Conservation (phyloP, 2,797 vertebrate genomes). For the Cossypha niveicapilla region DNA sequence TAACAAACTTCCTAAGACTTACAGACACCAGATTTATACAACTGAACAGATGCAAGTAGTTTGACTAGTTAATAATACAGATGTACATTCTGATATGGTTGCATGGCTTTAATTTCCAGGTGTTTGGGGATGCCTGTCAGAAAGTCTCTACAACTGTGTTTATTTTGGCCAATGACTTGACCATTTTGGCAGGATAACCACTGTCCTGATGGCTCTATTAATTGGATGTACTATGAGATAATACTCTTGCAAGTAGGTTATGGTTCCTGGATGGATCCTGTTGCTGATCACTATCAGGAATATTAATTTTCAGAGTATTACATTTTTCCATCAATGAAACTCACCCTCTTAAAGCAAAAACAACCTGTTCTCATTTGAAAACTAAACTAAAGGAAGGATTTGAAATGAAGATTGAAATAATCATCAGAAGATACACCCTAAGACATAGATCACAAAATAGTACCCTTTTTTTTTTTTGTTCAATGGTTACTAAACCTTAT, state of each 20-base stretch:
- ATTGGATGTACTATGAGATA: not conserved
- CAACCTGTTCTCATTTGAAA: conserved; percentile 8
- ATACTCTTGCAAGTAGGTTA: not conserved
- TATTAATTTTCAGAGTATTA: not conserved
- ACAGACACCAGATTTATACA: conserved; percentile 1
- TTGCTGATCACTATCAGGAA: not conserved
- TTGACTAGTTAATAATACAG: conserved; percentile 49
- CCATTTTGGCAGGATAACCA: not conserved
- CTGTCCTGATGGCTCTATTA: not conserved
- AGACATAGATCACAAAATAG: not conserved
- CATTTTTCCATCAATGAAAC: not conserved
- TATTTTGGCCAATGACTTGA: not conserved
- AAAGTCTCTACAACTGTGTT: not conserved
- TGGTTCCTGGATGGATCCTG: not conserved
- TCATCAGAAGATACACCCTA: not conserved
- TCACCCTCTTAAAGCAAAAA: conserved; percentile 8
- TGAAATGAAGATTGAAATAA: not conserved
- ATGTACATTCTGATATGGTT: not conserved
- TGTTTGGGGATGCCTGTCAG: not conserved
- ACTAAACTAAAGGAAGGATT: not conserved
- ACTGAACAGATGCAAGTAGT: conserved; percentile 1
- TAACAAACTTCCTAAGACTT: conserved; percentile 43
- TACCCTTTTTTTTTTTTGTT: not conserved
- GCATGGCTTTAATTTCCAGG: not conserved
- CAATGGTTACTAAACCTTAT: not conserved